Evolutionary conservation across 2,113 vertebrate genomes (phyloP).

Genomic region (Tichodroma muraria): DNA sequence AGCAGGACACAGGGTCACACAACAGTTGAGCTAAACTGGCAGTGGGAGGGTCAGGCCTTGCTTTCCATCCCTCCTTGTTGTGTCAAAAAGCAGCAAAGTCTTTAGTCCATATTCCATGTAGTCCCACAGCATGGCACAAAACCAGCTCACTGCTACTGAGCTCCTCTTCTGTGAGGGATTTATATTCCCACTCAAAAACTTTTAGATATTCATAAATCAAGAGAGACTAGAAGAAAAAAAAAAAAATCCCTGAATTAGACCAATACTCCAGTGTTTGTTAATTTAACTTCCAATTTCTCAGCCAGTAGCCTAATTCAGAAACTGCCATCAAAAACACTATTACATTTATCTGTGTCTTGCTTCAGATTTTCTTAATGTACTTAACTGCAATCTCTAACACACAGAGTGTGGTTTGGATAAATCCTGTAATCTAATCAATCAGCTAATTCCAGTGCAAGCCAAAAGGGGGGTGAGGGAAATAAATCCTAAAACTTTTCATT

Average conservation of each 20-base stretch:
- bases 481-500: conserved; percentile 34
- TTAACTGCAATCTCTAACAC: conserved; percentile 52
- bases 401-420: conserved; percentile 34
- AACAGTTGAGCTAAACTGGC: neutral
- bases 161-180: neutral
- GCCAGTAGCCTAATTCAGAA: neutral
- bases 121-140: neutral
- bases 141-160: neutral
- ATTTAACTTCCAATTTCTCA: conserved; percentile 14
- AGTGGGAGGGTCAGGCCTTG: neutral
- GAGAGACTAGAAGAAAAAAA: neutral
- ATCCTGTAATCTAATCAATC: conserved; percentile 63
- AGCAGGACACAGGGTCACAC: neutral
- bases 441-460: conserved; percentile 36
- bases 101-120: neutral
- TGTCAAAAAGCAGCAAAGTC: neutral
- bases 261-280: neutral
- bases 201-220: conserved; percentile 7
- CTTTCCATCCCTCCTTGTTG: neutral
- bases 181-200: neutral
- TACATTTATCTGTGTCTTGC: conserved; percentile 41
- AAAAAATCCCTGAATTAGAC: neutral
- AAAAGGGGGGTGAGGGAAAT: neutral
- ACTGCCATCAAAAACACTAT: neutral
- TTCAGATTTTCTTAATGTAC: conserved; percentile 58